Evolutionary conservation across 2,888 invertebrate species (phyloP).

Genomic region (Fragum fragum): DNA sequence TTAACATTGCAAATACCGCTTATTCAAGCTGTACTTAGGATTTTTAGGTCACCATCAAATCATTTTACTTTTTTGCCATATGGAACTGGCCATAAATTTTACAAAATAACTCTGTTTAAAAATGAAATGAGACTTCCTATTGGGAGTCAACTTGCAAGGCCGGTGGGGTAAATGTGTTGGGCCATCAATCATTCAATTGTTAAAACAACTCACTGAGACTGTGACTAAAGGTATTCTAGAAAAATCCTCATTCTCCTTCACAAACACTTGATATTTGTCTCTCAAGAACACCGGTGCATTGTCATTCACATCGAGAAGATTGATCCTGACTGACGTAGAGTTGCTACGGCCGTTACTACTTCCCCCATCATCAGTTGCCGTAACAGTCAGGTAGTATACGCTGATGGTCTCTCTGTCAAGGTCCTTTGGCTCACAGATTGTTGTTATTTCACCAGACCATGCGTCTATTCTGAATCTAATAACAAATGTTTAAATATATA

Average conservation of each 20-base stretch:
- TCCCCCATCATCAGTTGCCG: slow-evolving; percentile 53
- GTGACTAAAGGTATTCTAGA: neutral
- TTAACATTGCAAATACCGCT: no score
- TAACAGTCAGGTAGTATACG: slow-evolving; percentile 55
- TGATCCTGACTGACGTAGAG: slow-evolving; percentile 46
- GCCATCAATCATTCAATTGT: neutral
- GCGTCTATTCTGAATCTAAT: slow-evolving; percentile 52
- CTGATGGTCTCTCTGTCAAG: slow-evolving; percentile 49
- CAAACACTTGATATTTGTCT: slow-evolving; percentile 41
- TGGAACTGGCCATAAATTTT: no score
- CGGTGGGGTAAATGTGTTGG: no score
- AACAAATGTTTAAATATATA: no score
- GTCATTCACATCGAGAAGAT: slow-evolving; percentile 55
- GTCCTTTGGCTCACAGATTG: slow-evolving; percentile 8
- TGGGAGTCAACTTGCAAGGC: no score
- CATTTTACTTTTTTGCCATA: no score
- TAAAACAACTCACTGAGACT: neutral
- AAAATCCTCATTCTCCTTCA: slow-evolving; percentile 40
- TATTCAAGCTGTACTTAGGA: no score
- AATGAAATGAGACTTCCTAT: no score
- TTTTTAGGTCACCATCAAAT: no score
- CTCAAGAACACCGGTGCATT: slow-evolving; percentile 44
- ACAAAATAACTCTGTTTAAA: no score
- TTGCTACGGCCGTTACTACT: slow-evolving; percentile 42
- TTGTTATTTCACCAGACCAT: slow-evolving; percentile 35